Evolutionary conservation across 2,888 invertebrate species (phyloP).

Genomic region (Diloba caeruleocephala): DNA sequence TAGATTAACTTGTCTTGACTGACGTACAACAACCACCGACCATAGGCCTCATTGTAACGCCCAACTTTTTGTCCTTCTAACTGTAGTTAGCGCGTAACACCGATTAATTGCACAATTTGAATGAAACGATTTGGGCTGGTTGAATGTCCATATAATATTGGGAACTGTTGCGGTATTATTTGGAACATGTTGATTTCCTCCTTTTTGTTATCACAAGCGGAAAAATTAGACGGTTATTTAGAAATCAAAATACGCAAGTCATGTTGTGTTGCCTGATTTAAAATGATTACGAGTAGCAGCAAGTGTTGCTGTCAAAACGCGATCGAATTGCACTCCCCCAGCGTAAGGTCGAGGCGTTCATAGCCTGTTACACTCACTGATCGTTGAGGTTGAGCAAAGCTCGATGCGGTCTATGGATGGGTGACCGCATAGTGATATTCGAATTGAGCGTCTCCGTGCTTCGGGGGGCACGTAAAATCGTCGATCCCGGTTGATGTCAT

Average conservation of each 20-base stretch:
- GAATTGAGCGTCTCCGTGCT: too few species aligned
- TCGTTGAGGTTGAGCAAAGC: too few species aligned
- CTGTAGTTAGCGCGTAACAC: slow-evolving; percentile 10
- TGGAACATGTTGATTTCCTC: slow-evolving; percentile 5
- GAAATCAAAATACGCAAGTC: background rate
- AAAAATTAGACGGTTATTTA: background rate
- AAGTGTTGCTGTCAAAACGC: too few species aligned
- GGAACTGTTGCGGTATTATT: slow-evolving; percentile 17
- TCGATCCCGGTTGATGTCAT: too few species aligned
- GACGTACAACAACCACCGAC: slow-evolving; percentile 6
- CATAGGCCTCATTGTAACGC: slow-evolving; percentile 5
- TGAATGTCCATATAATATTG: slow-evolving; percentile 1
- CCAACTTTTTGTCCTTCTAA: slow-evolving; percentile 20
- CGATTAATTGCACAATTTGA: slow-evolving; percentile 21
- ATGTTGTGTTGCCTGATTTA: background rate
- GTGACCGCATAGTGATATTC: too few species aligned
- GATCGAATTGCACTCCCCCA: too few species aligned
- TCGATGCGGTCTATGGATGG: too few species aligned
- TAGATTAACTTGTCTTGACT: slow-evolving; percentile 8
- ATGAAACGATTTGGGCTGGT: slow-evolving; percentile 7
- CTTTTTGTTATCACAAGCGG: slow-evolving; percentile 7
- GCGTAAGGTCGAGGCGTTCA: too few species aligned
- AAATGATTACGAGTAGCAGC: too few species aligned
- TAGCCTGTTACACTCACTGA: too few species aligned
- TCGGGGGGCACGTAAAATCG: too few species aligned